Base-by-base conservation (phyloP, 1,140 invertebrate species). In the Diorhabda sublineata region DNA sequence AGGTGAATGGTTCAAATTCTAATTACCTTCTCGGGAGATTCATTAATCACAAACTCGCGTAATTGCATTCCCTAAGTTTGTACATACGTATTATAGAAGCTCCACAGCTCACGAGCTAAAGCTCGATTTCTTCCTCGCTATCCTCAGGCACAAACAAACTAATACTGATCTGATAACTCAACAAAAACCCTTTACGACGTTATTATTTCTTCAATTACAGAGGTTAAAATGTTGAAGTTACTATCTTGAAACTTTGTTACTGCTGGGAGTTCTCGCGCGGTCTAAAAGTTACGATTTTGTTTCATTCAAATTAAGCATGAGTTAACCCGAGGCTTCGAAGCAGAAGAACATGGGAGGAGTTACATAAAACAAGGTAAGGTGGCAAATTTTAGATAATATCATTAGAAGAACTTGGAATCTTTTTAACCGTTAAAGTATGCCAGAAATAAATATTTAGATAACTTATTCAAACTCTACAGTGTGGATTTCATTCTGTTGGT, bases 41-140 rank as follows among this genome's bases (percentile, higher is more conserved):
- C 79, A 80, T 80, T 80, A 79, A 80, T 80, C 79, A 80, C 77
- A 79, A 80, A 80, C 75, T 78, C 77, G 68, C 70, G 77, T 80
- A 80, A 80, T 80, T 80, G 78, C 78, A 77, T 76, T 78, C 74
- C 72, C 76, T 71, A 79, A 80, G 75, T 79, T 79, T 79, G 76
- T 79, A 78, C 76, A 75, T 76, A 74, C 71, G 73, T 74, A 76
- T 75, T 77, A 74, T 73, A 71, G 70, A n/a, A 52, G 47, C 47
- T 52, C 47, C 47, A 52, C 6, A 52, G n/a, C 47, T 52, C 47
- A 52, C 6, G 47, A 52, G 47, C 47, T 52, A n/a, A 9, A 52
- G 47, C 47, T 52, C 47, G 5, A 72, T 60, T 66, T 56, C 66
- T 63, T 56, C 66, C 52, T 44, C 62, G 61, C 43, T 69, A 26